These are phyloP conservation scores for Parotocinclus haroldoi DNA, from an alignment of 2,797 vertebrate genomes.

Conservation along the genomic window DNA sequence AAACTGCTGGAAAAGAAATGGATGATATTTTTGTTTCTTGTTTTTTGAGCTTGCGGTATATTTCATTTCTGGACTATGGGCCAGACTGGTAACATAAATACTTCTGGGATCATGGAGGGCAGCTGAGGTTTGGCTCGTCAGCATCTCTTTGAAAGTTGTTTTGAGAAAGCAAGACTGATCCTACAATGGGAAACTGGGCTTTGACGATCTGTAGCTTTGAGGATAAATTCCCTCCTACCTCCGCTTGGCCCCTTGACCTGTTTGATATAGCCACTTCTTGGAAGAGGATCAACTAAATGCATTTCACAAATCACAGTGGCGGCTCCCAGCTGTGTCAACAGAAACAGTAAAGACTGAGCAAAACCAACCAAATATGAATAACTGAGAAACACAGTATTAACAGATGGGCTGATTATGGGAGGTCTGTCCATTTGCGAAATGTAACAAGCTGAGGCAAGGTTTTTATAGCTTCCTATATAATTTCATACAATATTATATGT, in stretches of 20 bases:
- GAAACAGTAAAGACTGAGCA: conserved; percentile 13
- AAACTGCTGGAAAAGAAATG: not conserved
- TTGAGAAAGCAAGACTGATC: conserved; percentile 37
- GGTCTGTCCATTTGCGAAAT: conserved; percentile 4
- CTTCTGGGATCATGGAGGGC: conserved; percentile 38
- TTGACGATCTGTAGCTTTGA: conserved; percentile 28
- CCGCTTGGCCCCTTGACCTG: not conserved
- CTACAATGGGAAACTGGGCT: conserved; percentile 40
- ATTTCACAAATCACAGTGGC: conserved; percentile 31
- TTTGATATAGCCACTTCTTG: conserved; percentile 27
- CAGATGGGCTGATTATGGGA: conserved; percentile 18
- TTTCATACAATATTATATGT: not conserved
- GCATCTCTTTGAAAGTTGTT: conserved; percentile 41
- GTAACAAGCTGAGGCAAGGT: conserved; percentile 3
- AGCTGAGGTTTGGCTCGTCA: conserved; percentile 32
- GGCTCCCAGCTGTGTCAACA: conserved; percentile 47
- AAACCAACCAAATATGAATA: not conserved
- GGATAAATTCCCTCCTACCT: conserved; percentile 33
- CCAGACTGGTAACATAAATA: conserved; percentile 45
- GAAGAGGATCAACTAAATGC: conserved; percentile 34
- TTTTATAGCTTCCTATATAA: conserved; percentile 4
- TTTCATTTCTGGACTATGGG: conserved; percentile 28
- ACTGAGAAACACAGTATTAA: conserved; percentile 20
- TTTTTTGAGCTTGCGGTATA: conserved; percentile 31
- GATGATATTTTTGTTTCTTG: conserved; percentile 25